Conservation (phyloP, 2,113 vertebrate genomes). For the Brachionichthys hirsutus region DNA sequence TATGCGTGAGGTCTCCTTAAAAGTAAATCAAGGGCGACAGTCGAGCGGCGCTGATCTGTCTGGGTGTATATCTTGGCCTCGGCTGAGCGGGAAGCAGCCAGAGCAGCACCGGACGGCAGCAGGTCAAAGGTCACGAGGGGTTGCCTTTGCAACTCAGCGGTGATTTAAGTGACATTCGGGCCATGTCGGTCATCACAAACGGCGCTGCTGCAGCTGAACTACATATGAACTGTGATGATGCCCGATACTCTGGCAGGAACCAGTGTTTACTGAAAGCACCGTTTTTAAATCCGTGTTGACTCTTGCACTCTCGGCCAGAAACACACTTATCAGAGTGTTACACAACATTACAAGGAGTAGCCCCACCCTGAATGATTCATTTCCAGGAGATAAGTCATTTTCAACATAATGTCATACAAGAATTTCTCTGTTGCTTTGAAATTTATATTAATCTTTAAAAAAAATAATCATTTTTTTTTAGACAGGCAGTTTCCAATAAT, state of each 20-base stretch:
- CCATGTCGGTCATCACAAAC: neutral
- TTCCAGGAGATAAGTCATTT: slow-evolving; percentile 7
- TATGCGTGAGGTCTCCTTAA: too few relatives aligned
- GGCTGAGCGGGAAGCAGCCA: neutral
- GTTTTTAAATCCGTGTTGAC: slow-evolving; percentile 33
- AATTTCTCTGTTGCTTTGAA: too few relatives aligned
- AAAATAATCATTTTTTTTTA: too few relatives aligned
- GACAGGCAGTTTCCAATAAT: too few relatives aligned
- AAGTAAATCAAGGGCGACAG: neutral
- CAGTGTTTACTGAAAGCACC: slow-evolving; percentile 39
- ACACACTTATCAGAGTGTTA: slow-evolving; percentile 10
- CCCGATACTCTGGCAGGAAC: slow-evolving; percentile 38
- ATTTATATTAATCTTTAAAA: too few relatives aligned
- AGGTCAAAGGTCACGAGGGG: neutral
- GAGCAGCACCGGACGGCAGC: slow-evolving; percentile 12
- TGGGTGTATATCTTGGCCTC: slow-evolving; percentile 7
- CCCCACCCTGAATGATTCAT: neutral
- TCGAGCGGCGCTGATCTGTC: neutral
- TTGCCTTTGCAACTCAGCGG: slow-evolving; percentile 10
- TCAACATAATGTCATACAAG: neutral
- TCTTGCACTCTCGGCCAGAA: slow-evolving; percentile 33
- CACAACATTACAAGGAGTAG: slow-evolving; percentile 4
- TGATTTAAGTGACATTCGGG: slow-evolving; percentile 10
- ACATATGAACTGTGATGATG: slow-evolving; percentile 38
- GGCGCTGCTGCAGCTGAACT: slow-evolving; percentile 3